Percentiles rank a stretch among this genome's conserved stretches.
phyloP scores from a whole-genome alignment of 53 echinoderm and acorn worm genomes.

The Mesocentrotus franciscanus region DNA sequence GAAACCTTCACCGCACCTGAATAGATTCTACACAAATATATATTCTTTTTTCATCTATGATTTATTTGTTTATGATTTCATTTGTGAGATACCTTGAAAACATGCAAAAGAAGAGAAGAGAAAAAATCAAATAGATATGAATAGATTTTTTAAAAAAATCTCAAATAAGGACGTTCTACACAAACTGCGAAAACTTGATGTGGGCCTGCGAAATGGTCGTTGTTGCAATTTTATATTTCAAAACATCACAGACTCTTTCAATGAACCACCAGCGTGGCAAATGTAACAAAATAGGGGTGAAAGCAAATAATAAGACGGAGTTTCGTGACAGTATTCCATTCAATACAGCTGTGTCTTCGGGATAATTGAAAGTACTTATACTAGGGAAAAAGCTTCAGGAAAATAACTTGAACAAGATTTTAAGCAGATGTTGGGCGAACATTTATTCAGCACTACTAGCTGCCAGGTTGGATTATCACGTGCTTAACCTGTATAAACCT shows the following conservation, averaged over 20 bases:
- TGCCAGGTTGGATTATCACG: conserved; percentile 38
- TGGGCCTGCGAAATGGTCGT: background rate
- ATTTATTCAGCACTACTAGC: background rate
- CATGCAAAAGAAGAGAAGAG: background rate
- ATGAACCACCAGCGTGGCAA: background rate
- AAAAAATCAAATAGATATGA: too few relatives aligned
- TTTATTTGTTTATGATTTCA: too few relatives aligned
- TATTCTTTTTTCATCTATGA: too few relatives aligned
- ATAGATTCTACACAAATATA: too few relatives aligned
- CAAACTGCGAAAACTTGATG: background rate
- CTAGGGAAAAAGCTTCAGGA: background rate
- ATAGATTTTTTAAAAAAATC: too few relatives aligned
- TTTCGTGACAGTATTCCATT: background rate
- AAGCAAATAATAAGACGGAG: background rate
- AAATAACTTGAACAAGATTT: conserved; percentile 10
- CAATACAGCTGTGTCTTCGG: background rate
- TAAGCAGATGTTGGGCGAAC: conserved; percentile 18
- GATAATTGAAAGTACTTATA: conserved; percentile 2
- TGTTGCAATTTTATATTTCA: background rate
- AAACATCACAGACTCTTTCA: background rate
- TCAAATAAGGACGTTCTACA: background rate
- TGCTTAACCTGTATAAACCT: conserved; percentile 1
- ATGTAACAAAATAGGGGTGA: background rate
- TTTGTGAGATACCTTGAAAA: background rate
- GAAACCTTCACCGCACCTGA: too few relatives aligned